Conservation (phyloP, 2,113 vertebrate species). For the Andinoacara biseriatus region DNA sequence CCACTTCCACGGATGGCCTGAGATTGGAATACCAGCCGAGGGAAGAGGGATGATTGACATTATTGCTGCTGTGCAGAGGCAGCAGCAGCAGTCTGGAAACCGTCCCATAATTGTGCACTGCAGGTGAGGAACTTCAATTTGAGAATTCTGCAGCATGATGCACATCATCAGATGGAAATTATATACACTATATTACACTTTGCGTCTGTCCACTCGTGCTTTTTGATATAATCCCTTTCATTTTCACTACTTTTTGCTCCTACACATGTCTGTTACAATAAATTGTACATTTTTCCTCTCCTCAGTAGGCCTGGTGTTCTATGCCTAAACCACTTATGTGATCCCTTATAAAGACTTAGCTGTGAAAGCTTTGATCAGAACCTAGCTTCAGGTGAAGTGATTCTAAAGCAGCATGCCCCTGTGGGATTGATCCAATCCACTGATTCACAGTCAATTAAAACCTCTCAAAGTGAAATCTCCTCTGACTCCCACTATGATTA, state of each 20-base stretch:
- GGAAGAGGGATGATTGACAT: conserved; percentile 93
- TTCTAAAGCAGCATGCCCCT: conserved; percentile 75
- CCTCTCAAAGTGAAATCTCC: conserved; percentile 81
- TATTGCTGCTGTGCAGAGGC: conserved; percentile 89
- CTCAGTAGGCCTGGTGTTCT: conserved; percentile 69
- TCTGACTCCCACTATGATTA: conserved; percentile 80
- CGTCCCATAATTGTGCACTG: conserved; percentile 93
- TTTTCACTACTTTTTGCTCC: conserved; percentile 25
- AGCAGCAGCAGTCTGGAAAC: conserved; percentile 85
- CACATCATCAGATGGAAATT: conserved; percentile 10
- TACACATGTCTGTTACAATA: conserved; percentile 63
- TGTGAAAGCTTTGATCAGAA: conserved; percentile 79
- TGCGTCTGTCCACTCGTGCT: background rate
- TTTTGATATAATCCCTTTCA: conserved; percentile 1
- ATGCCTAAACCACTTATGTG: conserved; percentile 78
- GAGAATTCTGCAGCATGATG: conserved; percentile 23
- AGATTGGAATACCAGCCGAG: conserved; percentile 90
- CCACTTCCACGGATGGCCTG: conserved; percentile 97
- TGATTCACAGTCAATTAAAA: conserved; percentile 83
- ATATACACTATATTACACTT: background rate
- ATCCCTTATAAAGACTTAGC: conserved; percentile 81
- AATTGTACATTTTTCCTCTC: conserved; percentile 60
- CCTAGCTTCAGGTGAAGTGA: conserved; percentile 81
- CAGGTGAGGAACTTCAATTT: conserved; percentile 83
- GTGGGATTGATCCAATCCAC: conserved; percentile 79